These are phyloP conservation scores for Macaca mulatta DNA, from an alignment of 2,113 vertebrate species.

Conservation along the genomic window DNA sequence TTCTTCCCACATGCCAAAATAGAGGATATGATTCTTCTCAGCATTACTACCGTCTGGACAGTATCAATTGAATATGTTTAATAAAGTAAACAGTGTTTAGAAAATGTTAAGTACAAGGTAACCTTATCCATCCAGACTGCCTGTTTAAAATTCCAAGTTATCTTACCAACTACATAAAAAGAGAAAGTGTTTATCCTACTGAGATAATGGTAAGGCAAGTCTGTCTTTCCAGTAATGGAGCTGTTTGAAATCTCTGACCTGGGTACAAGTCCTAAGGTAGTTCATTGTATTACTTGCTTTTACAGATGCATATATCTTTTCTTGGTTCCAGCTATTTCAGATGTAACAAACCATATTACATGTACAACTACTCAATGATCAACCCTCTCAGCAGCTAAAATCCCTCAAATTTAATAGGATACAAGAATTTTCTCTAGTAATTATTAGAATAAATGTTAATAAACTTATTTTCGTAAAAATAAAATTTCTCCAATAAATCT, in stretches of 20 bases:
- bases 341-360: neutral
- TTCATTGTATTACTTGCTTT: neutral
- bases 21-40: neutral
- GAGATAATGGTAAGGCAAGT: neutral
- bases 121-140: neutral
- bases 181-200: conserved; percentile 20
- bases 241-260: neutral
- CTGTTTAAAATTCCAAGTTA: conserved; percentile 45
- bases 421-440: conserved; percentile 11
- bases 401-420: neutral
- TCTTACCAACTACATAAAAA: conserved; percentile 7
- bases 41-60: neutral
- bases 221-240: neutral
- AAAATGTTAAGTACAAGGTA: conserved; percentile 29
- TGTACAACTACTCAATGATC: neutral
- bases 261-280: neutral
- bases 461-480: conserved; percentile 13
- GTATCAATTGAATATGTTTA: conserved; percentile 9
- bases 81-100: neutral
- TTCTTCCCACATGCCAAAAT: neutral
- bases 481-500: conserved; percentile 25
- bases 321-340: neutral
- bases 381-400: neutral
- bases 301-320: neutral
- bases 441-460: conserved; percentile 22